Base-by-base conservation (phyloP, 2,113 vertebrate species). In the Calidris pygmaea region DNA sequence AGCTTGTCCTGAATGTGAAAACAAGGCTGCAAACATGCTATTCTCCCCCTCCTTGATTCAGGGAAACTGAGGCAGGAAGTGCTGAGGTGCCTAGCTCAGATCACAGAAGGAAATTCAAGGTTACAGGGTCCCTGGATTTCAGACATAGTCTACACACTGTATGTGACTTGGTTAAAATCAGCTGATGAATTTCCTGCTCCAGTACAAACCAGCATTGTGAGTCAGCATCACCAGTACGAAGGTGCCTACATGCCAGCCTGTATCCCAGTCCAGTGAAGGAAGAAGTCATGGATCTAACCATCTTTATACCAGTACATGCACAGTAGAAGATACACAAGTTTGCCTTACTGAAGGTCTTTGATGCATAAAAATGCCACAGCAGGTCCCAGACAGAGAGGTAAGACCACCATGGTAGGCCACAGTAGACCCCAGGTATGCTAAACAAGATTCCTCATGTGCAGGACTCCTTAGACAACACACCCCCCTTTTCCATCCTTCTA, bases 351-450 rank as follows among this genome's bases (percentile, higher is more conserved):
- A 34, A 41, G 5, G 2, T 50, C 14, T 37, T 30, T 45, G 24
- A 66, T 29, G 45, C 30, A 58, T 47, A 4, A 5, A 53, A 26
- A 8, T 71, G 24, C 34, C 30, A 21, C 71, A 90, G 52, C 24
- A 41, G 37, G 45, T 62, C 21, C 75, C 2, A 3, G 50, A 23
- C 16, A 30, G 56, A 29, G 10, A 67, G 26, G 30, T 67, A 14
- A 81, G 8, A 45, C 34, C 23, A 10, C 0, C 0, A 9, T 14
- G 32, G 3, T n/a, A 60, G 32, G 15, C 18, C 32, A 37, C 23
- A 43, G 45, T 1, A 72, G n/a, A 85, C 4, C 26, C 26, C 32
- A 76, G 9, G 26, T n/a, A 16, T 27, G 39, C 24, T 60, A 41
- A 60, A 22, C 1, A 3, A 55, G 47, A 43, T 50, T 53, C 13